Base-by-base conservation (phyloP, 2,888 invertebrate genomes). In the Lepidocyrtinus sp. region DNA sequence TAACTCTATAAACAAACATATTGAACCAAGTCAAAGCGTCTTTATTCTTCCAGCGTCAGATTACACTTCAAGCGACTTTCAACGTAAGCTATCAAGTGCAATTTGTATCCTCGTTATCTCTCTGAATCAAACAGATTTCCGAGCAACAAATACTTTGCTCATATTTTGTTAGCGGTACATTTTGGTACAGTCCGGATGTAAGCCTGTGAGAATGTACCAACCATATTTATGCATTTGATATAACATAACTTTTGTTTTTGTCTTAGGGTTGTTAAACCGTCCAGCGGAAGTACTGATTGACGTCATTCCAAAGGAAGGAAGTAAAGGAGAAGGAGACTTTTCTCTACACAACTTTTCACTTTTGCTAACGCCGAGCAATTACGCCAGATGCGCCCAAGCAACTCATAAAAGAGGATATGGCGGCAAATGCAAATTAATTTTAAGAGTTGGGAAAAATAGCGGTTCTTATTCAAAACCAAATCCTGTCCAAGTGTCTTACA, bases 381-480 rank as follows among this genome's bases (percentile, higher is more conserved):
- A 75, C 24, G 75, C 79, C 64, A 72, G 75, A 27, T 82, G 82
- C 50, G 78, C 75, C 5, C 75, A 82, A 50, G 75, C 79, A 5
- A 70, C 79, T 0, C 69, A 82, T 24, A 70, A 67, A 45, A 64
- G 65, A 61, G 82, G 79, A 21, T 79, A 82, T 22, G 79, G 75
- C 9, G 82, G 82, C 27, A 82, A 82, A 46, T 82, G 82, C 64
- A 75, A 79, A 50, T 45, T 82, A 1, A 79, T 82, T 1, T 45
- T 82, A n/a, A 82, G 72, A 64, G 75, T 79, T 19, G 65, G 73
- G 2, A 78, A 59, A n/a, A 73, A 64, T 46, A 24, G 9, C 25
- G 59, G 59, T n/a, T n/a, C 50, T 2, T 36, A 27, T 59, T 67
- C 62, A 26, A 17, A 25, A 27, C 65, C 26, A 0, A 50, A 64